Evolutionary conservation across 2,888 invertebrate genomes (phyloP).

Genomic region (Pycnomerus fuliginosus): DNA sequence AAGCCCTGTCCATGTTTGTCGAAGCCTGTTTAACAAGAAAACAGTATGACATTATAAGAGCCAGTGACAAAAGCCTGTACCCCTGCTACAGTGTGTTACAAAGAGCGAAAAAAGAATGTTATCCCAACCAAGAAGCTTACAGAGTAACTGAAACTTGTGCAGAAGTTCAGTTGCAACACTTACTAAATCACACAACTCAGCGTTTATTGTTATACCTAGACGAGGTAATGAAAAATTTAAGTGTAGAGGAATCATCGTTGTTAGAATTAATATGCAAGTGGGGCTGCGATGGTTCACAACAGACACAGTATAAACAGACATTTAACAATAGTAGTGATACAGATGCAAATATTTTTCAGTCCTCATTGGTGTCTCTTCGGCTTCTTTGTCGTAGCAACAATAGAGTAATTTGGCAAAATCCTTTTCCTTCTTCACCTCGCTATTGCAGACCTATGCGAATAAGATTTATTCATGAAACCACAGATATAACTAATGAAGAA

Average conservation of each 20-base stretch:
- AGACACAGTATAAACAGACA: conserved; percentile 35
- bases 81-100: not conserved
- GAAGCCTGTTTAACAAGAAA: not conserved
- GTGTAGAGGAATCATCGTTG: conserved; percentile 10
- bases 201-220: conserved; percentile 2
- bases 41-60: not conserved
- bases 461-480: conserved; percentile 32
- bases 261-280: conserved; percentile 27
- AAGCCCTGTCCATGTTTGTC: not conserved
- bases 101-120: not conserved
- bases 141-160: not conserved
- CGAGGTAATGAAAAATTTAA: not conserved
- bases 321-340: conserved; percentile 25
- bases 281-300: conserved; percentile 36
- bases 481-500: conserved; percentile 34
- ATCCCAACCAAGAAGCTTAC: not conserved
- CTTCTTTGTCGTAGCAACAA: conserved; percentile 18
- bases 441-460: conserved; percentile 39
- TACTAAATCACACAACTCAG: not conserved
- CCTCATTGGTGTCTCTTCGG: conserved; percentile 30
- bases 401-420: conserved; percentile 37
- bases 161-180: not conserved
- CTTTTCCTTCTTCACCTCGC: conserved; percentile 35
- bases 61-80: not conserved
- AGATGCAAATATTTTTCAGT: conserved; percentile 39